These are phyloP conservation scores for Nemotelus pantherinus DNA, from an alignment of 2,888 invertebrate species.

Conservation along the genomic window DNA sequence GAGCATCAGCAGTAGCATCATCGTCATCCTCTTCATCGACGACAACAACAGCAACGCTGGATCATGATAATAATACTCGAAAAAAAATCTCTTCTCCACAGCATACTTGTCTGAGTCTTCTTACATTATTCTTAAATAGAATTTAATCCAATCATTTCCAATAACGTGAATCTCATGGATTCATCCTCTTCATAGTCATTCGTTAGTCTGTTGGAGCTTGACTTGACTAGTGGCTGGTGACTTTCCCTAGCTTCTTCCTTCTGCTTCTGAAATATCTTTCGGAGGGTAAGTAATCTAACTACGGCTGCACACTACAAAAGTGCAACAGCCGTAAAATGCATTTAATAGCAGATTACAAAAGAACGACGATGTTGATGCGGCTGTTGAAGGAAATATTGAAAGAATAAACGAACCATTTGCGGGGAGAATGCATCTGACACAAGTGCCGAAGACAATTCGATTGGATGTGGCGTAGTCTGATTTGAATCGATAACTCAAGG, in stretches of 20 bases:
- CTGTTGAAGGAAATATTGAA: neutral
- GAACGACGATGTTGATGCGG: neutral
- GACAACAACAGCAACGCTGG: neutral
- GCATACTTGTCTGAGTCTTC: neutral
- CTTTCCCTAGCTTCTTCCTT: neutral
- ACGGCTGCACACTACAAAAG: slow-evolving; percentile 9
- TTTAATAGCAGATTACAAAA: slow-evolving; percentile 18
- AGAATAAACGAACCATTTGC: neutral
- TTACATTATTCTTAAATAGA: slow-evolving; percentile 36
- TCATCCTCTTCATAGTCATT: neutral
- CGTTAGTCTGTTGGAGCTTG: neutral
- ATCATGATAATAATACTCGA: too few species aligned
- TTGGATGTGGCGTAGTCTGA: neutral
- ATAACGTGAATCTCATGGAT: slow-evolving; percentile 25
- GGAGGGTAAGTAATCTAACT: neutral
- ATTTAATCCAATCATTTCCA: slow-evolving; percentile 41
- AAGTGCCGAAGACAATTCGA: slow-evolving; percentile 2
- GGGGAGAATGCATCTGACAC: slow-evolving; percentile 10
- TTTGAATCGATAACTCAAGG: too few species aligned
- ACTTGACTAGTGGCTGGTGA: too few species aligned
- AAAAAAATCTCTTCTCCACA: too few species aligned
- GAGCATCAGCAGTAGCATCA: neutral
- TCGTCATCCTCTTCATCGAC: neutral
- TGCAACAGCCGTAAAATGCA: slow-evolving; percentile 33
- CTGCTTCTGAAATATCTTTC: neutral